Evolutionary conservation across 2,113 vertebrate species (phyloP).

Genomic region (Prolemur simus): DNA sequence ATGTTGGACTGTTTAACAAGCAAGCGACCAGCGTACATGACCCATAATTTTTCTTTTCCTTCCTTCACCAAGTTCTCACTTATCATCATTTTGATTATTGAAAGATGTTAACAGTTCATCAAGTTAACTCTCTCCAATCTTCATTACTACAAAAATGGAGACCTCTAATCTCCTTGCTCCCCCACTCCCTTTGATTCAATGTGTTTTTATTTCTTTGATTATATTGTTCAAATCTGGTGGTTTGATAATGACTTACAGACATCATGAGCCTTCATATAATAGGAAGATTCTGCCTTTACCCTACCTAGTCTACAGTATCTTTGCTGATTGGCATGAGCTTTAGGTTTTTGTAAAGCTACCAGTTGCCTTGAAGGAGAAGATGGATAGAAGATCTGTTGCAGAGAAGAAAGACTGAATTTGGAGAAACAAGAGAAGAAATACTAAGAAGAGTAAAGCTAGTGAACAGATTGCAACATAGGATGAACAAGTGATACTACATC

Average conservation of each 20-base stretch:
- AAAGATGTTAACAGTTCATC: not conserved
- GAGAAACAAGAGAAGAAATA: not conserved
- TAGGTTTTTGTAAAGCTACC: not conserved
- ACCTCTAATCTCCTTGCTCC: not conserved
- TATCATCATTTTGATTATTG: not conserved
- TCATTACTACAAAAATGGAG: not conserved
- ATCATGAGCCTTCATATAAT: not conserved
- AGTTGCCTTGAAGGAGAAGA: not conserved
- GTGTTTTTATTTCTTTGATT: not conserved
- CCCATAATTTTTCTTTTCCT: not conserved
- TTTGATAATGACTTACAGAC: not conserved
- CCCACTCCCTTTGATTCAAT: not conserved
- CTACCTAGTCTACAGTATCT: not conserved
- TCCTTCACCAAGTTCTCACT: not conserved
- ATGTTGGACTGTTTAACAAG: not conserved
- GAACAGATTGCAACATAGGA: not conserved
- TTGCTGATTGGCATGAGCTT: not conserved
- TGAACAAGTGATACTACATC: not conserved
- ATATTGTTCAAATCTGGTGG: not conserved
- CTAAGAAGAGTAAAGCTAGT: not conserved
- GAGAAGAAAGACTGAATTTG: not conserved
- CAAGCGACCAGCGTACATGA: not conserved
- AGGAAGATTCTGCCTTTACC: not conserved
- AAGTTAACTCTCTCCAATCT: not conserved
- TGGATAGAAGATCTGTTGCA: not conserved